A percentile compares a stretch with the other conserved stretches of the same genome.
Evolutionary conservation across 2,113 vertebrate genomes (phyloP).

Genomic region (Madoqua kirkii): DNA sequence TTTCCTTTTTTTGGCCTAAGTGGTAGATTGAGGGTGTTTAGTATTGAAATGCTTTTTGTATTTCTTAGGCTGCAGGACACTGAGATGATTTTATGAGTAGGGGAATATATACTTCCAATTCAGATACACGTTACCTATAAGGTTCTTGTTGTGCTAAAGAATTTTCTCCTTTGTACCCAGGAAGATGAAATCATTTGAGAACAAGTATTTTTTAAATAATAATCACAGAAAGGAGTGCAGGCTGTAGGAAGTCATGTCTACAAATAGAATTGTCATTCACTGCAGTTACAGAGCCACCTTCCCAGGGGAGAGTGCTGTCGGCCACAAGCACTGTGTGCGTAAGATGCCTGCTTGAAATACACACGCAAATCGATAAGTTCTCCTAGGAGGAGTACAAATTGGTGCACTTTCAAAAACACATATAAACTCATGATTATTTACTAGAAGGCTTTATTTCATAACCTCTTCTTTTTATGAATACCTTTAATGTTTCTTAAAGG

Average conservation of each 20-base stretch:
- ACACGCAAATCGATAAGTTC: conserved; percentile 55
- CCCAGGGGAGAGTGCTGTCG: neutral
- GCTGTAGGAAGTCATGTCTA: conserved; percentile 39
- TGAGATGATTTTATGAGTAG: neutral
- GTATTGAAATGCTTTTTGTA: neutral
- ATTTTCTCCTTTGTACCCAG: neutral
- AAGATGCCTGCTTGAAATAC: conserved; percentile 59
- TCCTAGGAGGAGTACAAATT: conserved; percentile 4
- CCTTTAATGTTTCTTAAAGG: neutral
- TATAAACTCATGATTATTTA: conserved; percentile 3
- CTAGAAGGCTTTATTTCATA: conserved; percentile 45
- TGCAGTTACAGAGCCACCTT: conserved; percentile 59
- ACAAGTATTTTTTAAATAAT: conserved; percentile 38
- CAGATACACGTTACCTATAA: neutral
- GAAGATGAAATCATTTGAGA: conserved; percentile 40
- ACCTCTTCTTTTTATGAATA: neutral
- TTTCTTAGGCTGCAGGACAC: neutral
- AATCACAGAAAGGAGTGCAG: conserved; percentile 35
- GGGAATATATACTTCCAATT: neutral
- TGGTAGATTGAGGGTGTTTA: neutral
- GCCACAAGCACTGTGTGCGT: neutral
- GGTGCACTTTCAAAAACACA: conserved; percentile 17
- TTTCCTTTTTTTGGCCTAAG: neutral
- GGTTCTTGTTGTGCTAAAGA: neutral
- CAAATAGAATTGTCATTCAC: conserved; percentile 68